Conservation (phyloP, 53 echinoderm and acorn worm genomes). For the Crossaster papposus region DNA sequence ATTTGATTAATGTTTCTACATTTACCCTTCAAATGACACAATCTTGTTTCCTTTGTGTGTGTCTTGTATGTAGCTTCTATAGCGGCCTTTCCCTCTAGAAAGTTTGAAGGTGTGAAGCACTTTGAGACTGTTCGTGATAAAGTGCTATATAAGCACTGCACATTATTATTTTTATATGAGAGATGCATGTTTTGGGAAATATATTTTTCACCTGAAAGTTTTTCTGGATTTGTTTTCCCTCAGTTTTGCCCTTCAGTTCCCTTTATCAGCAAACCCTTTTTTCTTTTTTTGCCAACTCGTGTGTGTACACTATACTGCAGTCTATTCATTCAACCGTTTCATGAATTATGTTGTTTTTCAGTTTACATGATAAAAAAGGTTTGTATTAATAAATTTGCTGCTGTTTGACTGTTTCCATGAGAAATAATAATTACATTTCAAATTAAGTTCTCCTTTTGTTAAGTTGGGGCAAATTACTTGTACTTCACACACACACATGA, state of each 20-base stretch:
- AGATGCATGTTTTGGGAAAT: not conserved
- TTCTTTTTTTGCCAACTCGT: not conserved
- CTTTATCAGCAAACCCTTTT: not conserved
- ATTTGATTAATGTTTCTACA: not conserved
- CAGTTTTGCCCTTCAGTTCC: not conserved
- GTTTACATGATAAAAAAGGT: not conserved
- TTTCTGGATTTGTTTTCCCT: not conserved
- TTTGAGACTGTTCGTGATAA: too few relatives aligned
- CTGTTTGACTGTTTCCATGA: not conserved
- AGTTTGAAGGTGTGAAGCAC: not conserved
- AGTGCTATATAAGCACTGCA: too few relatives aligned
- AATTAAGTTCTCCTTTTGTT: not conserved
- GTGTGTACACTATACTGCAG: not conserved
- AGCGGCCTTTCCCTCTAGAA: not conserved
- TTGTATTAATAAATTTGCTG: not conserved
- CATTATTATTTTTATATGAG: too few relatives aligned
- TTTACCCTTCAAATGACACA: not conserved
- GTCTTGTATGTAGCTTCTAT: too few relatives aligned
- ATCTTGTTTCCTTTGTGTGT: too few relatives aligned
- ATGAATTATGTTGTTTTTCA: not conserved
- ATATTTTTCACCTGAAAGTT: not conserved
- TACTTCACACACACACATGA: too few relatives aligned
- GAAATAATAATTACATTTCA: not conserved
- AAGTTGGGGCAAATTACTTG: not conserved
- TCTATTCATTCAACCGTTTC: not conserved